Percentiles rank a stretch among this genome's conserved stretches.
phyloP scores from a whole-genome alignment of 1,140 invertebrate species.

The Oedothorax gibbosus region DNA sequence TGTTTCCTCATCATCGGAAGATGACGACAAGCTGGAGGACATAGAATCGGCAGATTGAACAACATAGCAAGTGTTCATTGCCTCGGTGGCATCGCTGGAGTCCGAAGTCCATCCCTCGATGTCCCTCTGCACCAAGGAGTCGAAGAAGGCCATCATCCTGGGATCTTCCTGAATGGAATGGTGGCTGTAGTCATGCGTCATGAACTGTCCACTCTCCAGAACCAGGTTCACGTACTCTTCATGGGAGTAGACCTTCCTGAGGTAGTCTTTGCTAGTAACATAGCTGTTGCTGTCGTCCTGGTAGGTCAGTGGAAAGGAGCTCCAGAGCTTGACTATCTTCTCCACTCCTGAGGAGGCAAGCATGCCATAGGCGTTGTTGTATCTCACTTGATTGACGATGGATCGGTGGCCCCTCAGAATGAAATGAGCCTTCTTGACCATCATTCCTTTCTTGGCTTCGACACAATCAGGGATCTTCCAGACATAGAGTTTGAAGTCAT shows the following conservation, averaged over 20 bases:
- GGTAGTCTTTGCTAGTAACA: constrained; percentile 65
- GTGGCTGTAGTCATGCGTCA: constrained; percentile 75
- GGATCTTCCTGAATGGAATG: constrained; percentile 90
- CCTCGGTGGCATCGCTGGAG: constrained; percentile 60
- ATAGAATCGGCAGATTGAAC: constrained; percentile 21
- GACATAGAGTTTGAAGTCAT: constrained; percentile 95
- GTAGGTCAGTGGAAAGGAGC: constrained; percentile 76
- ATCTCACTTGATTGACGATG: constrained; percentile 96
- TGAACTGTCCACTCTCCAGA: constrained; percentile 77
- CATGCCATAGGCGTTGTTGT: constrained; percentile 84
- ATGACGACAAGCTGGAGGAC: constrained; percentile 57
- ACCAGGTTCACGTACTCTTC: constrained; percentile 88
- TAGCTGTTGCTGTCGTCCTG: constrained; percentile 4
- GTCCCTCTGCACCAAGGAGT: constrained; percentile 87
- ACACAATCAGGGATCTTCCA: constrained; percentile 84
- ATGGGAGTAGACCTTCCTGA: constrained; percentile 82
- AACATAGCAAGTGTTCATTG: constrained; percentile 28
- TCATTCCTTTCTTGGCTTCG: constrained; percentile 62
- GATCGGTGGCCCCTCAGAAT: constrained; percentile 90
- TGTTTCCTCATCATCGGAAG: constrained; percentile 46
- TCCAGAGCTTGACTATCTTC: constrained; percentile 93
- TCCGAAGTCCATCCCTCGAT: constrained; percentile 75
- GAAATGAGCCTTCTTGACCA: constrained; percentile 80
- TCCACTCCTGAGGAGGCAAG: constrained; percentile 95
- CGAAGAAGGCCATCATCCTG: constrained; percentile 96